Percentiles rank a stretch among this genome's conserved stretches.
Conservation (phyloP, 2,797 vertebrate genomes). For the Clarias pachynema region DNA sequence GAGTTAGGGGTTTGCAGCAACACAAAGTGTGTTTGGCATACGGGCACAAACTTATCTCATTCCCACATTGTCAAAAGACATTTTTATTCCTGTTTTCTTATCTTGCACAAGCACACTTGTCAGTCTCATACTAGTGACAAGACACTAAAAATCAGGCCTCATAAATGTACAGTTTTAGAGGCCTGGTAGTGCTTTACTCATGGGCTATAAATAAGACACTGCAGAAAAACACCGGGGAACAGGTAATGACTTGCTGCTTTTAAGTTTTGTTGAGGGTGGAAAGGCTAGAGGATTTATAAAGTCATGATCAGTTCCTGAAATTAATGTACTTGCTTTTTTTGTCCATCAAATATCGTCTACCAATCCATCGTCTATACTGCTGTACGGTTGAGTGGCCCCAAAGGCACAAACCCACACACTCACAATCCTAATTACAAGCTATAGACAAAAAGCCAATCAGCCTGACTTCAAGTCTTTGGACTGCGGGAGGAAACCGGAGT, state of each 20-base stretch:
- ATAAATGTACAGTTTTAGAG: not conserved
- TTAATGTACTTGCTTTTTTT: not conserved
- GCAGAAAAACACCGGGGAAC: not conserved
- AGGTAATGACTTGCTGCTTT: not conserved
- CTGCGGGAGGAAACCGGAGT: too few species aligned
- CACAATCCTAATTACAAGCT: too few species aligned
- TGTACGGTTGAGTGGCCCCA: too few species aligned
- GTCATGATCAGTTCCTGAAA: not conserved
- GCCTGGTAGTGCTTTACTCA: not conserved
- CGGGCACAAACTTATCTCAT: not conserved
- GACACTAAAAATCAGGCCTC: not conserved
- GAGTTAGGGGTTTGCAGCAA: not conserved
- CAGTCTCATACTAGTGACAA: not conserved
- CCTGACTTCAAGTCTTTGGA: too few species aligned
- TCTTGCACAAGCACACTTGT: not conserved
- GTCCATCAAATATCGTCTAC: not conserved
- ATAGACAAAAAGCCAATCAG: too few species aligned
- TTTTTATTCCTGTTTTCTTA: slow-evolving; percentile 9
- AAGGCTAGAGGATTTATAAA: not conserved
- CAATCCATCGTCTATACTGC: too few species aligned
- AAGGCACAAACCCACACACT: too few species aligned
- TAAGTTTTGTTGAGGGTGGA: not conserved
- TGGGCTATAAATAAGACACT: not conserved
- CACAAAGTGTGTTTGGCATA: not conserved
- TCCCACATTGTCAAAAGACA: not conserved